A percentile compares a stretch with the other conserved stretches of the same genome.
Conservation (phyloP, 2,797 vertebrate species). For the Gymnopithys bicolor region DNA sequence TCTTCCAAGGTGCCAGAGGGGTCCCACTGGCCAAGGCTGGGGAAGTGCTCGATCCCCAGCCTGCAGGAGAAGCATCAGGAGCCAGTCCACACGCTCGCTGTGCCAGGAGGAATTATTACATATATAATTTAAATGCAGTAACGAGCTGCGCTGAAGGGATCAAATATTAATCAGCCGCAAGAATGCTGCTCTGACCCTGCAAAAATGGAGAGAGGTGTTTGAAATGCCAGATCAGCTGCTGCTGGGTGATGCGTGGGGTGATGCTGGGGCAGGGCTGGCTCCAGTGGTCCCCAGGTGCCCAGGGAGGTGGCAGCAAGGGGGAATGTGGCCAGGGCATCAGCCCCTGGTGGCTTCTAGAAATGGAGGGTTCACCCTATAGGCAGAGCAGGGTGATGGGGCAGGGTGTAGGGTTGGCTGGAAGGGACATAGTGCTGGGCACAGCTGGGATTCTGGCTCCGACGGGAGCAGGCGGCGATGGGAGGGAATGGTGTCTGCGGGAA, state of each 20-base stretch:
- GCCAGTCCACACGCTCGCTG: background rate
- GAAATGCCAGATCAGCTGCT: background rate
- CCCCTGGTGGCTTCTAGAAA: background rate
- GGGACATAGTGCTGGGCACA: background rate
- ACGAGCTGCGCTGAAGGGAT: conserved; percentile 79
- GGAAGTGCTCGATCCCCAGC: background rate
- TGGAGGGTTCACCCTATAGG: accelerated
- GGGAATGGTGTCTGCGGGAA: conserved; percentile 68
- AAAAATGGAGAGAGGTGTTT: conserved; percentile 29
- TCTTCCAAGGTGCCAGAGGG: background rate
- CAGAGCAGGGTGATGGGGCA: accelerated
- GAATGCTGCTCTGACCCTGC: conserved; percentile 42
- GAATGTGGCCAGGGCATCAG: background rate
- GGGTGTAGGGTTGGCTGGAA: background rate
- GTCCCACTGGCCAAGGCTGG: background rate
- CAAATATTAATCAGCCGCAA: conserved; percentile 82
- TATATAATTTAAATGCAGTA: conserved; percentile 83
- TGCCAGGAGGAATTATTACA: conserved; percentile 29
- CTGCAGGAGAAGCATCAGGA: background rate
- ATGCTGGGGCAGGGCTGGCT: background rate
- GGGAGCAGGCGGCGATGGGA: background rate
- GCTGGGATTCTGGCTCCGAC: background rate
- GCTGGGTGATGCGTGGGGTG: accelerated
- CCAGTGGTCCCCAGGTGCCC: background rate
- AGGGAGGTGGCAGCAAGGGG: background rate